Conservation (phyloP, 2,113 vertebrate genomes). For the Ailurus styani region DNA sequence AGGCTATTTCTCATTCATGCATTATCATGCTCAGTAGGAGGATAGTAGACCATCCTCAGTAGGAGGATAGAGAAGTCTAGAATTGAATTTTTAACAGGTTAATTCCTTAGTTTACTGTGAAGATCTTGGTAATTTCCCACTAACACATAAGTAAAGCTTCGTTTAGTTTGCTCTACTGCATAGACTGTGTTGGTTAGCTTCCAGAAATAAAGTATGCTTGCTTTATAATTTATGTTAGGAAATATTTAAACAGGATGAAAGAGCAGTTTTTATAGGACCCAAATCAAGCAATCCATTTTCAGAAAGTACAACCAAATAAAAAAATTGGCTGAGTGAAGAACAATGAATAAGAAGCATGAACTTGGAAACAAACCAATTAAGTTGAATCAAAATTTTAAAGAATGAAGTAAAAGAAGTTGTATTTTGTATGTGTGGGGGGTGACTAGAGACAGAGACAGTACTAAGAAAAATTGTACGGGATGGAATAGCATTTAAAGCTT, state of each 20-base stretch:
- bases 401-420: neutral
- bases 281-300: neutral
- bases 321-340: neutral
- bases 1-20: neutral
- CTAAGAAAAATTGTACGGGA: neutral
- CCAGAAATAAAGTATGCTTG: neutral
- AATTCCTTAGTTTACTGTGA: neutral
- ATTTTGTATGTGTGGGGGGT: neutral
- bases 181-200: neutral
- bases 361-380: constrained; percentile 1
- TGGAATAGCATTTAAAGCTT: neutral
- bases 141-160: neutral
- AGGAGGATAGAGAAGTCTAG: neutral
- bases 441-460: neutral
- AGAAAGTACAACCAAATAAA: neutral
- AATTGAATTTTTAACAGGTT: neutral
- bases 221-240: neutral
- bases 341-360: neutral
- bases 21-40: neutral
- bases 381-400: neutral
- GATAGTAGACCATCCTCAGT: neutral
- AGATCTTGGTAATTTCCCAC: neutral
- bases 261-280: neutral
- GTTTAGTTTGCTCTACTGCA: neutral
- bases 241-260: neutral